phyloP scores from a whole-genome alignment of 2,888 invertebrate genomes.

The Willowsia nigromaculata region DNA sequence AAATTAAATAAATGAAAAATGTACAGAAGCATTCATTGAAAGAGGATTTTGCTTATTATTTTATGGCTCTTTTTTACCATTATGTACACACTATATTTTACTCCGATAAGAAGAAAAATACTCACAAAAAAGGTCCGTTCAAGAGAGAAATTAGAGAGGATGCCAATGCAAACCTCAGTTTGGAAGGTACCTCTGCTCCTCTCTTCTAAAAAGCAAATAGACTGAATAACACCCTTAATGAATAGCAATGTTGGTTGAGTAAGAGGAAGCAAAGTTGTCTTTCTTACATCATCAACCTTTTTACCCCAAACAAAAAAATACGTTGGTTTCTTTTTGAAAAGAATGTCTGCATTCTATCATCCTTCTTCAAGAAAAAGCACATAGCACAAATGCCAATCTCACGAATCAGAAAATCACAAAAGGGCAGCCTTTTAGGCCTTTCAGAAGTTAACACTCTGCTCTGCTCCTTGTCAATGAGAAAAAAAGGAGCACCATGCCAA shows the following conservation, averaged over 20 bases:
- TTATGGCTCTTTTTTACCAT: constrained; percentile 15
- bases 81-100: not conserved
- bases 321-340: not conserved
- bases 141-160: not conserved
- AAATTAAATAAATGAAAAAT: constrained; percentile 43
- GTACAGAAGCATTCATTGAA: constrained; percentile 3
- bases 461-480: constrained; percentile 18
- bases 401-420: constrained; percentile 51
- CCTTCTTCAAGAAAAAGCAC: constrained; percentile 46
- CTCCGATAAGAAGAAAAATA: not conserved
- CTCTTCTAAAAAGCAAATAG: not conserved
- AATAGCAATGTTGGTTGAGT: constrained; percentile 2
- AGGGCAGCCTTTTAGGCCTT: constrained; percentile 22
- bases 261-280: constrained; percentile 39
- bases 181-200: constrained; percentile 7
- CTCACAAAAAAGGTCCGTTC: not conserved
- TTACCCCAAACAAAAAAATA: constrained; percentile 49
- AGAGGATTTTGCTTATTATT: constrained; percentile 54
- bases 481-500: constrained; percentile 54
- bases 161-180: constrained; percentile 19
- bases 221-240: not conserved
- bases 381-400: constrained; percentile 65
- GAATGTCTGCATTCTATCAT: constrained; percentile 52
- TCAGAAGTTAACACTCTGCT: constrained; percentile 21
- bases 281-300: constrained; percentile 60